Evolutionary conservation across 2,113 vertebrate genomes (phyloP).

Genomic region (Pelecanus crispus): DNA sequence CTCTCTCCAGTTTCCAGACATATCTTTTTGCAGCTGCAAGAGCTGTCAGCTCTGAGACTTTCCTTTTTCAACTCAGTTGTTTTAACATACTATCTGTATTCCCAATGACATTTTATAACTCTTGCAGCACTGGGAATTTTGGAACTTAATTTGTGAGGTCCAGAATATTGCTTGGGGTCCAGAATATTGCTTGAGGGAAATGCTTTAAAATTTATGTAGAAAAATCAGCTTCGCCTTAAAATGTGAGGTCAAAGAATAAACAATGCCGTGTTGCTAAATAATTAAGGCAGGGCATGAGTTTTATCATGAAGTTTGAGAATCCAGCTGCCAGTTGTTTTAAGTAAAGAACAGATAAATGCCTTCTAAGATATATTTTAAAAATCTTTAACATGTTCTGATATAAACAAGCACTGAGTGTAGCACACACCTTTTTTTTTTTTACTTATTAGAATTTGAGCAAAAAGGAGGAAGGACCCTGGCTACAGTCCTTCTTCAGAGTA

Average conservation of each 20-base stretch:
- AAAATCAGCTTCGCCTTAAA: background rate
- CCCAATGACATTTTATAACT: background rate
- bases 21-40: background rate
- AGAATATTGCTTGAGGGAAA: background rate
- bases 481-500: background rate
- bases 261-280: background rate
- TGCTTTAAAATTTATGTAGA: background rate
- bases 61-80: background rate
- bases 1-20: background rate
- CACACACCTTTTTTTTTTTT: background rate
- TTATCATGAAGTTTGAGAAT: background rate
- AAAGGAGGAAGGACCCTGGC: background rate
- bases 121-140: background rate
- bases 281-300: background rate
- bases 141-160: background rate
- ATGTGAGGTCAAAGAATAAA: background rate
- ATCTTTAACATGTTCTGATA: background rate
- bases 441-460: background rate
- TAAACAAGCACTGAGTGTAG: background rate
- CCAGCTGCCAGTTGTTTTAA: background rate
- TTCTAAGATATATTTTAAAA: background rate
- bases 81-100: background rate
- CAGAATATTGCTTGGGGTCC: background rate
- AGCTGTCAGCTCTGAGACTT: background rate
- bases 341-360: background rate